These are phyloP conservation scores for Myripristis murdjan DNA, from an alignment of 2,797 vertebrate genomes.

Conservation along the genomic window DNA sequence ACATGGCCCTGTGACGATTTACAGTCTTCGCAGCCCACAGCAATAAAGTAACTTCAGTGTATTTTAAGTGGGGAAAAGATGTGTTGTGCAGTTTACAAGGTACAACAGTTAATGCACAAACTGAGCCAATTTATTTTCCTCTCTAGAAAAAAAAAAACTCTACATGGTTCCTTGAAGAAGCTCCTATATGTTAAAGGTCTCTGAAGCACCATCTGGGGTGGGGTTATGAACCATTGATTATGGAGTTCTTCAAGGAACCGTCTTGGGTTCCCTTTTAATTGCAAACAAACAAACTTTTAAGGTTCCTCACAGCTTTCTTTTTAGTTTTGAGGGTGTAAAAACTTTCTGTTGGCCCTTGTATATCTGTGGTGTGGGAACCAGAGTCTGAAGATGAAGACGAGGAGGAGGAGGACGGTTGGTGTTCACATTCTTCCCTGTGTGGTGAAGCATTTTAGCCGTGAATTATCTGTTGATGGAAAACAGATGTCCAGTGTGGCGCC, in stretches of 20 bases:
- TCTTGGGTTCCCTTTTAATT: neutral
- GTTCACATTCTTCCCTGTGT: slow-evolving; percentile 21
- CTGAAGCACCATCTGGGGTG: neutral
- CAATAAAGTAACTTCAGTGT: neutral
- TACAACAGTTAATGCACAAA: neutral
- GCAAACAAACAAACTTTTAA: neutral
- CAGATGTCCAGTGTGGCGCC: slow-evolving; percentile 59
- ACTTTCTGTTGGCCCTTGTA: slow-evolving; percentile 16
- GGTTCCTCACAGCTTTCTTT: neutral
- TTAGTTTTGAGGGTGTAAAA: neutral
- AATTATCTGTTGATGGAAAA: slow-evolving; percentile 60
- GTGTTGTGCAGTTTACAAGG: neutral
- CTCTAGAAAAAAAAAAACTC: too few relatives aligned
- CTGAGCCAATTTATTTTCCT: too few relatives aligned
- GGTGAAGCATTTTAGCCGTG: slow-evolving; percentile 21
- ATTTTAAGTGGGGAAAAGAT: neutral
- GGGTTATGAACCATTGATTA: neutral
- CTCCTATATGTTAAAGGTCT: too few relatives aligned
- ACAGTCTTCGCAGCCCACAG: neutral
- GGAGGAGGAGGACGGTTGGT: slow-evolving; percentile 54
- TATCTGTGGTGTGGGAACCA: slow-evolving; percentile 46
- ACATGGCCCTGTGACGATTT: neutral
- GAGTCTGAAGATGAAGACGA: slow-evolving; percentile 51
- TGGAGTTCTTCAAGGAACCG: neutral
- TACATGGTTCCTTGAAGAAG: too few relatives aligned